Evolutionary conservation across 1,140 invertebrate species (phyloP).

Genomic region (Phocides pigmalion): DNA sequence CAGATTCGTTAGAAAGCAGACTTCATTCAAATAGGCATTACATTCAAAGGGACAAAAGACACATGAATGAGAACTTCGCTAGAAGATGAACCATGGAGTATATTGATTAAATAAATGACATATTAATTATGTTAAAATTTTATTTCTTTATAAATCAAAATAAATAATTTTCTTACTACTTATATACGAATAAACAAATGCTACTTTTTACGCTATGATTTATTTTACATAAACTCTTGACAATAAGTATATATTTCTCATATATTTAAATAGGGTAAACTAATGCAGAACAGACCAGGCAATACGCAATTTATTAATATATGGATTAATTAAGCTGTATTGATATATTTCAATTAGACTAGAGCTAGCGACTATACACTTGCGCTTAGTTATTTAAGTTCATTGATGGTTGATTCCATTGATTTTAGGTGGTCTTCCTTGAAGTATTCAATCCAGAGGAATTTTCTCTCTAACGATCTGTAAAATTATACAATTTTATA

Average conservation of each 20-base stretch:
- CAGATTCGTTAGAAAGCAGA: constrained; percentile 66
- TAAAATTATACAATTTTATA: constrained; percentile 49
- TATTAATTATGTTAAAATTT: constrained; percentile 21
- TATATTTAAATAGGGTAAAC: no score
- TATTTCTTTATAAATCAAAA: constrained; percentile 28
- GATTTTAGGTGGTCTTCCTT: not conserved
- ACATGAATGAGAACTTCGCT: constrained; percentile 76
- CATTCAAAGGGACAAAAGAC: constrained; percentile 65
- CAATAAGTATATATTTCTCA: no score
- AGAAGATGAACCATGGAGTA: constrained; percentile 48
- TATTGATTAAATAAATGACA: constrained; percentile 24
- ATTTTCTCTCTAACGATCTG: constrained; percentile 86
- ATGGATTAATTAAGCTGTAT: no score
- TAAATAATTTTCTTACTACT: constrained; percentile 29
- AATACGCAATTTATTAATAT: no score
- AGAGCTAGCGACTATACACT: no score
- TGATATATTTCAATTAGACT: no score
- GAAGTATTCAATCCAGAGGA: constrained; percentile 82
- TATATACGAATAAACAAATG: constrained; percentile 44
- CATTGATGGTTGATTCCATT: not conserved
- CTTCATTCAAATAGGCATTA: constrained; percentile 75
- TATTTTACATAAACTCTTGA: no score
- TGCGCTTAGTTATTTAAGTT: not conserved
- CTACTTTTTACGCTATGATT: constrained; percentile 25
- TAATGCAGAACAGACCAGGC: no score